Evolutionary conservation across 2,113 vertebrate species (phyloP).

Genomic region (Apodemus speciosus): DNA sequence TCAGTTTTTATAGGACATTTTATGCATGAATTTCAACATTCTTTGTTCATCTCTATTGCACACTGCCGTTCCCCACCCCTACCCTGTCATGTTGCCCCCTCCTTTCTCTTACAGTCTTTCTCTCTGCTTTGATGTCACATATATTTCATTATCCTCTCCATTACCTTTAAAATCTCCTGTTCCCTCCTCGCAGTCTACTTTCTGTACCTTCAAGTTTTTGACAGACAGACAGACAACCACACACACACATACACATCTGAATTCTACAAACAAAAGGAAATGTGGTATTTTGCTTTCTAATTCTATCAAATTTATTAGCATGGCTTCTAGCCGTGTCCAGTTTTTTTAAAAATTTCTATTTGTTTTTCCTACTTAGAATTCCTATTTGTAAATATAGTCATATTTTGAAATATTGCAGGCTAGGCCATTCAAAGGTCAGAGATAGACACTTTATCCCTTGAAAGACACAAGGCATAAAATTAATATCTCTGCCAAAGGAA

Average conservation of each 20-base stretch:
- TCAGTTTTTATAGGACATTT: not conserved
- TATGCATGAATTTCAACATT: not conserved
- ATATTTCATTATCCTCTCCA: not conserved
- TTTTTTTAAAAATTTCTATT: not conserved
- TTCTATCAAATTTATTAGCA: not conserved
- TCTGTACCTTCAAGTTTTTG: no score
- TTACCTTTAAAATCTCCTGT: not conserved
- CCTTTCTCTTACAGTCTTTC: not conserved
- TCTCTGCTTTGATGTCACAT: not conserved
- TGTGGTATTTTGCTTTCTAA: not conserved
- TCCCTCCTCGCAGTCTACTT: not conserved
- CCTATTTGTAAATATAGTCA: not conserved
- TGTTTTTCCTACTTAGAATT: not conserved
- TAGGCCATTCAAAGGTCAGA: not conserved
- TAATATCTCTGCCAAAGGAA: conserved; percentile 5
- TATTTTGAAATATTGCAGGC: not conserved
- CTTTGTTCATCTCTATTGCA: not conserved
- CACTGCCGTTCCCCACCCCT: not conserved
- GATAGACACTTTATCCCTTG: not conserved
- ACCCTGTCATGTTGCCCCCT: no score
- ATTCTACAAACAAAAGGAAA: not conserved
- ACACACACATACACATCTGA: not conserved
- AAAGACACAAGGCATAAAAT: not conserved
- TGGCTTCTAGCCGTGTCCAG: not conserved
- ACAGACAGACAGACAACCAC: not conserved